These are phyloP conservation scores for Corythornis madagascariensis DNA, from an alignment of 2,113 vertebrate genomes.

Conservation along the genomic window DNA sequence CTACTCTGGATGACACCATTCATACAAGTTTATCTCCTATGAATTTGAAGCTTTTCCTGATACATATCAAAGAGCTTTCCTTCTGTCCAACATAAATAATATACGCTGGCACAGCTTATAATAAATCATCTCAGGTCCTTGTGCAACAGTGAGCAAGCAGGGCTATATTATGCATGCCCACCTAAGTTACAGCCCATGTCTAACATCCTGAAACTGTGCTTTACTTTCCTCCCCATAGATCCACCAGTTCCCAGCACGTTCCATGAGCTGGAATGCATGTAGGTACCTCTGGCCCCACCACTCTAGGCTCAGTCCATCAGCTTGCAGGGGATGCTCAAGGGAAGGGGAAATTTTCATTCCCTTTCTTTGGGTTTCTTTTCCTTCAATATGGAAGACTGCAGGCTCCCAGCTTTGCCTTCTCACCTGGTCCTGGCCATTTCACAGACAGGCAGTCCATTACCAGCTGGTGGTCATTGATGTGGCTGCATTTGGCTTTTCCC, in stretches of 20 bases:
- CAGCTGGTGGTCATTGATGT: accelerated
- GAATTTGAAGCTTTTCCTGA: conserved; percentile 73
- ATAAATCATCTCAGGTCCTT: conserved; percentile 74
- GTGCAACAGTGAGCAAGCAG: conserved; percentile 10
- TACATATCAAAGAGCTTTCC: conserved; percentile 76
- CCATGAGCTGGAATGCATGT: accelerated
- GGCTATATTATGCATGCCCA: neutral
- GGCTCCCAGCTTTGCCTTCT: neutral
- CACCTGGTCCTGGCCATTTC: accelerated
- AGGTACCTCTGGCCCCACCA: accelerated
- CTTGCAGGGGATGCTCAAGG: neutral
- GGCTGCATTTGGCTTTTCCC: neutral
- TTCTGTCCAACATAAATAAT: conserved; percentile 74
- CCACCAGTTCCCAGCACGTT: accelerated
- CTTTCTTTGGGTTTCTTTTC: neutral
- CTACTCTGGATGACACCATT: conserved; percentile 61
- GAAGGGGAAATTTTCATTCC: neutral
- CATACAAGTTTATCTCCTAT: conserved; percentile 73
- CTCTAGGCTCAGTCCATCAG: neutral
- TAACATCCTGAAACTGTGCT: neutral
- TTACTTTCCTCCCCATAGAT: neutral
- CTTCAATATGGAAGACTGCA: accelerated
- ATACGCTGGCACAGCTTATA: conserved; percentile 66
- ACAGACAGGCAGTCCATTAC: neutral
- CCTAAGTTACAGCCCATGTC: neutral